Conservation (phyloP, 2,888 invertebrate genomes). For the Dolichopus griseipennis region DNA sequence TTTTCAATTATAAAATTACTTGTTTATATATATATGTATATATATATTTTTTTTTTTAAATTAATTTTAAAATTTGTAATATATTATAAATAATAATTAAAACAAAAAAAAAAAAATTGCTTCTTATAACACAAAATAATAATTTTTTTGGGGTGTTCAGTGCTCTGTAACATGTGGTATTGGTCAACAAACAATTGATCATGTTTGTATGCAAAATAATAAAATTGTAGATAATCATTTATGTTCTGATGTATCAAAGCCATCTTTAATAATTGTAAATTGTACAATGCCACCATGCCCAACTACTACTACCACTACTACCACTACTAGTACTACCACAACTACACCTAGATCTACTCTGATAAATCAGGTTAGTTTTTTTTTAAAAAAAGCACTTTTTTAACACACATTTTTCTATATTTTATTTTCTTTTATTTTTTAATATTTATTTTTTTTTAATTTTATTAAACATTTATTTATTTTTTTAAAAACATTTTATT, state of each 20-base stretch:
- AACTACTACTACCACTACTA: constrained; percentile 4
- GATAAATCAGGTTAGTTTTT: constrained; percentile 8
- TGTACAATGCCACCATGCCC: constrained; percentile 25
- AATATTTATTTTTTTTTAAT: too few relatives aligned
- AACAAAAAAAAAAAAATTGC: neutral
- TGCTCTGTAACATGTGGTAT: constrained; percentile 59
- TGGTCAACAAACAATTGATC: constrained; percentile 43
- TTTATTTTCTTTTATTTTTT: too few relatives aligned
- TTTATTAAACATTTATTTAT: too few relatives aligned
- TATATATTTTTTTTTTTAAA: constrained; percentile 10
- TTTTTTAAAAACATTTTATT: too few relatives aligned
- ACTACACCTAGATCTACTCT: neutral
- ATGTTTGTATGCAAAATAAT: constrained; percentile 27
- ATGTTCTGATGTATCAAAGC: constrained; percentile 24
- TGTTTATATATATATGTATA: neutral
- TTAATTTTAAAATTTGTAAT: neutral
- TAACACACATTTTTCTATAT: too few relatives aligned
- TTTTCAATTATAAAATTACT: neutral
- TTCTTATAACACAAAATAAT: constrained; percentile 12
- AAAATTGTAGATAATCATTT: constrained; percentile 25
- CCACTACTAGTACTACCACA: neutral
- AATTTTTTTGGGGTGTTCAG: constrained; percentile 38
- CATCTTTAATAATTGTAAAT: constrained; percentile 22
- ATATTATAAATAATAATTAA: too few relatives aligned
- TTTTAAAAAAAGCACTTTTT: neutral